Evolutionary conservation across 1,140 invertebrate species (phyloP).

Genomic region (Rhopalosiphum maidis): DNA sequence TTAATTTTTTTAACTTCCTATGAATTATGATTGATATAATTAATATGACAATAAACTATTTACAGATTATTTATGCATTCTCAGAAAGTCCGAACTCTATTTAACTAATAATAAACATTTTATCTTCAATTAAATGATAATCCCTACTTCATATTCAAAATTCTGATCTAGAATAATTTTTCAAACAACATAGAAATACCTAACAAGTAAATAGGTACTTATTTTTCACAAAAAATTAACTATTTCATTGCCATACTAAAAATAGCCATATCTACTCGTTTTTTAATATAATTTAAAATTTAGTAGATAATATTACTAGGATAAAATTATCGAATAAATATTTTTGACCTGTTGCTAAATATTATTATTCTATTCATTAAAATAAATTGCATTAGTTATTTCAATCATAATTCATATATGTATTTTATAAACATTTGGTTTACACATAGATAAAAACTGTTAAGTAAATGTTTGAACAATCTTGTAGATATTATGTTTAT

Average conservation of each 20-base stretch:
- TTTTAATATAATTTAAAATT: background rate
- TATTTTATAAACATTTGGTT: conserved; percentile 1
- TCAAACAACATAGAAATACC: background rate
- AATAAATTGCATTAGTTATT: background rate
- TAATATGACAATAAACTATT: background rate
- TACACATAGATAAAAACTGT: background rate
- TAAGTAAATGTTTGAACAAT: background rate
- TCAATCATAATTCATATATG: background rate
- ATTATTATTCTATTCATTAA: background rate
- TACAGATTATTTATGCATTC: background rate
- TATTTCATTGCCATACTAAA: background rate
- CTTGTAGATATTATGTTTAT: background rate
- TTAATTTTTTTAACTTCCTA: background rate
- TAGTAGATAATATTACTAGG: background rate
- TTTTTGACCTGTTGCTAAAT: background rate
- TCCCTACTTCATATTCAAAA: background rate
- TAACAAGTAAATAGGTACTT: background rate
- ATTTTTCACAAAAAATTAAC: background rate
- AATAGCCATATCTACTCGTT: background rate
- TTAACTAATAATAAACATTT: background rate
- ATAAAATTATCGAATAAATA: background rate
- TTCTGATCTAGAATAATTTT: background rate
- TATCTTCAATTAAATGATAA: background rate
- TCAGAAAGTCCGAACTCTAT: background rate
- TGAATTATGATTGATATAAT: background rate